Evolutionary conservation across 1,140 invertebrate species (phyloP), one percentile per base, ranked within the genome.

Genomic region (Tetramorium simillimum): DNA sequence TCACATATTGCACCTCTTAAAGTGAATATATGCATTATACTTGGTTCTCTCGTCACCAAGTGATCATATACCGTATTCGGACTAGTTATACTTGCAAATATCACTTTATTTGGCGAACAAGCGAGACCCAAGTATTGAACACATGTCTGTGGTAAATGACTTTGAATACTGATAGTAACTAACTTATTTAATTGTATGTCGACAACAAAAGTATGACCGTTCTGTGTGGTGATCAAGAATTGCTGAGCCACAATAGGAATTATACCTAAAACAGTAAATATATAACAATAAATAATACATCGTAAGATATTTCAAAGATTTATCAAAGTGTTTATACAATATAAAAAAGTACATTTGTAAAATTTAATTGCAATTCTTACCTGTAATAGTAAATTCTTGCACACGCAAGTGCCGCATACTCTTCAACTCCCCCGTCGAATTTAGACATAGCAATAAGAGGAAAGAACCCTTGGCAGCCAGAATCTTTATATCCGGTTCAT

Each of bases 21-120:
- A 40, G 28, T 72, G 24, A 94, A 95, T 33, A 95, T 87, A 12
- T 91, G 82, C 18, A 95, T 53, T 53, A 65, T 91, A 10, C 89
- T 93, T 37, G 95, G 95, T 72, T 95, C 94, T 12, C 93, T 92
- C 53, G 90, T 84, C 1, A 93, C 86, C 40, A 95, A 85, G 88
- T 95, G 95, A 91, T 95, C 95, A 58, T 94, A 94, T 9, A 88
- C 87, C 12, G 58, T 69, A 78, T 90, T 92, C 7, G 95, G 95
- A 90, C 92, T 94, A 3, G 93, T 94, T 43, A 95, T 73, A 37
- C 92, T 93, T 6, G 90, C 33, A 56, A 95, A 92, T 21, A 94
- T 88, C 9, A 81, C 40, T 81, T 84, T 89, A 77, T 92, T 95
- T 37, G 53, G 84, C 1, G 94, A 95, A 87, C 87, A 77, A 4